A percentile compares a stretch with the other conserved stretches of the same genome.
Conservation (phyloP, 2,113 vertebrate genomes). For the Melanotaenia duboulayi region DNA sequence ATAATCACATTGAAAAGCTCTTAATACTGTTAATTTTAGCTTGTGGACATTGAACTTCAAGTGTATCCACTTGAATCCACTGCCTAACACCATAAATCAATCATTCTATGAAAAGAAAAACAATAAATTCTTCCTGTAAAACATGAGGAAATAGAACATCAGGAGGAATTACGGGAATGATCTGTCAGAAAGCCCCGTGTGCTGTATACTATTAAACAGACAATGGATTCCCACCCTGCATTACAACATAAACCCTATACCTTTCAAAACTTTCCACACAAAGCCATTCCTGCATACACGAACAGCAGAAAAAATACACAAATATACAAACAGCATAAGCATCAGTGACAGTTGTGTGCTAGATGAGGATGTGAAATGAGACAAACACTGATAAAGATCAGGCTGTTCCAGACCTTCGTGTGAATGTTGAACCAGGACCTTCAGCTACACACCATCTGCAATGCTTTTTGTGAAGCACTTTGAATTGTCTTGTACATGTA, state of each 20-base stretch:
- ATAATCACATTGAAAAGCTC: too few relatives aligned
- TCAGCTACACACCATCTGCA: too few relatives aligned
- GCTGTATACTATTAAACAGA: background rate
- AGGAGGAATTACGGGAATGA: too few relatives aligned
- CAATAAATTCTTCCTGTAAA: background rate
- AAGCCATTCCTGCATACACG: too few relatives aligned
- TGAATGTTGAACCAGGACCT: background rate
- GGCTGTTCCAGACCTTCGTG: background rate
- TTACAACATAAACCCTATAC: background rate
- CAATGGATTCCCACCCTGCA: rapidly evolving
- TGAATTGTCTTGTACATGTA: too few relatives aligned
- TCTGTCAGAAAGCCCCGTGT: background rate
- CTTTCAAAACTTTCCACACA: too few relatives aligned
- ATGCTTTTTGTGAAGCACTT: too few relatives aligned
- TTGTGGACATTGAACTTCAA: too few relatives aligned
- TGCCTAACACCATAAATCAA: too few relatives aligned
- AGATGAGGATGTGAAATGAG: background rate
- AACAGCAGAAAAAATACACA: background rate
- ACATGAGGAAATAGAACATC: background rate
- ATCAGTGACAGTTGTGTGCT: background rate
- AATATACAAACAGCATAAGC: background rate
- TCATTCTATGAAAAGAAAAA: too few relatives aligned
- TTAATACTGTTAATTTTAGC: too few relatives aligned
- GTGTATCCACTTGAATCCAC: too few relatives aligned
- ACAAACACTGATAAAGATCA: conserved; percentile 1